Conservation (phyloP, 2,113 vertebrate species). For the Crotalus helleri region DNA sequence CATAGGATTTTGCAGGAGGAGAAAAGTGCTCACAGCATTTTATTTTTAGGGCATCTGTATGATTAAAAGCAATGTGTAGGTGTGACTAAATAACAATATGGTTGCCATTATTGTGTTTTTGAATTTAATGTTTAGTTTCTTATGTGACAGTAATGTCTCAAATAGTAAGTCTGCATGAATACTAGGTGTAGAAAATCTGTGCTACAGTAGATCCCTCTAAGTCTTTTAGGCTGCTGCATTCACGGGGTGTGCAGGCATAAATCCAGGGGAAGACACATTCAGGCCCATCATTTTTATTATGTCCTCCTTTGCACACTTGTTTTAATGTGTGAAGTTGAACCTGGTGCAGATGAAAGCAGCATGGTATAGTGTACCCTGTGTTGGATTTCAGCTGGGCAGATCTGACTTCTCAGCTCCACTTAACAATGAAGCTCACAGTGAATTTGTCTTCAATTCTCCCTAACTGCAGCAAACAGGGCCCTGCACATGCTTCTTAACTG, state of each 20-base stretch:
- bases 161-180: background rate
- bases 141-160: background rate
- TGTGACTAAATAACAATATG: slow-evolving; percentile 5
- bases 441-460: background rate
- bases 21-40: background rate
- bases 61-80: background rate
- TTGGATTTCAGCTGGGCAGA: background rate
- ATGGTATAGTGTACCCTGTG: background rate
- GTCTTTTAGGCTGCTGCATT: background rate
- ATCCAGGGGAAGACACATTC: background rate
- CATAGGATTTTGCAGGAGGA: background rate
- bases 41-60: slow-evolving; percentile 4
- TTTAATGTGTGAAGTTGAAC: background rate
- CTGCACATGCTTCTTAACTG: background rate
- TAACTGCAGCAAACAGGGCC: background rate
- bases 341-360: no score
- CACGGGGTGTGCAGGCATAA: background rate
- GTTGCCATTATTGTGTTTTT: background rate
- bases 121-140: background rate
- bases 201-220: background rate
- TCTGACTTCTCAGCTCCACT: background rate
- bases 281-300: background rate
- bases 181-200: background rate
- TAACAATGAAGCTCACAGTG: background rate
- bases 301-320: background rate